Base-by-base conservation (phyloP, 2,113 vertebrate species). In the Actinemys pallida region DNA sequence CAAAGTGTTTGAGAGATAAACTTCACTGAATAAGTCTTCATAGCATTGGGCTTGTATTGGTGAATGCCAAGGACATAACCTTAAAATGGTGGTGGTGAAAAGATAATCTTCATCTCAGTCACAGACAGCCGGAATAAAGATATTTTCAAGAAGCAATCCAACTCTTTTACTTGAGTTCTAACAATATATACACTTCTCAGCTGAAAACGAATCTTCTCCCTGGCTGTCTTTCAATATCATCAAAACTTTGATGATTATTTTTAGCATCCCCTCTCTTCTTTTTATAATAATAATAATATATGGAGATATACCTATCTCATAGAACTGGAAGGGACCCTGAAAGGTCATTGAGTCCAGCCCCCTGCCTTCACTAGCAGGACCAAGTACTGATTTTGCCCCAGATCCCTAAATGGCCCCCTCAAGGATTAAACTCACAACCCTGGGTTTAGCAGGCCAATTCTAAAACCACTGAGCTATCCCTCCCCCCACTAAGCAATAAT, bases 211-310 rank as follows among this genome's bases (percentile, higher is more conserved):
- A 31, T 47, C 54, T 88, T 84, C 31, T 76, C 4, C 59, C 19
- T 56, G 31, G 2, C 2, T 85, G 4, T 29, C 29, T 85, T 91
- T 78, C 14, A 89, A 8, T 31, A 84, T 3, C 17, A 50, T 29
- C 39, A 83, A 16, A 75, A 11, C 83, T 2, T 0, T 0, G 65
- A 88, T 39, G 9, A 1, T 24, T 27, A 9, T 14, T 83, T 89
- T 19, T 49, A 79, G 17, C 8, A 45, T 42, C 59, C 2, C 39
- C 45, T n/a, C 31, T 52, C n/a, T 8, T 4, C 4, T 31, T 39
- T 72, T 29, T 27, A 45, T 45, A 45, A 45, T 45, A 45, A 45
- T 45, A 45, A 45, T 45, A 45, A 45, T 45, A 45, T 6, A 45
- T 45, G 45, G 45, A 45, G 45, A 6, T 45, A 45, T 45, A 45